Base-by-base conservation (phyloP, 2,113 vertebrate species). In the Cygnus atratus region DNA sequence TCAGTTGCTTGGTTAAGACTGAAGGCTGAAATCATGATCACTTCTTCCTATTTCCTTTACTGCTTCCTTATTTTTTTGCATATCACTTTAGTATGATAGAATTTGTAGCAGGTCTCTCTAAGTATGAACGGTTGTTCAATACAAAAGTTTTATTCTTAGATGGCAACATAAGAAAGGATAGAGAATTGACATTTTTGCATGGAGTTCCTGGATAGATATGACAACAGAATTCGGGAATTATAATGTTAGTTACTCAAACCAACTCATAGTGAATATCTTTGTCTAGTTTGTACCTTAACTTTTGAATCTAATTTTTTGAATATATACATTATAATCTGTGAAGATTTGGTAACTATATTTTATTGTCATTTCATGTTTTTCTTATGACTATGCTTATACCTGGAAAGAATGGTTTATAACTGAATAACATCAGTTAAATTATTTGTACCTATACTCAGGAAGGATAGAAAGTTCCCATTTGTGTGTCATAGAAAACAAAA, bases 71-170 rank as follows among this genome's bases (percentile, higher is more conserved):
- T 26, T 67, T 72, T 68, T 29, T 80, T 63, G 33, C 29, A 2
- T 46, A 2, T 3, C 6, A 70, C 28, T 68, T 33, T 26, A 28
- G 18, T 11, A 17, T 33, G 84, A 12, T 6, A 3, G 63, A 55
- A 52, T 13, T 41, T 67, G 26, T 16, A 18, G 59, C 41, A 20
- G 43, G 9, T 39, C 21, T 63, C 25, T 43, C 20, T 2, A 2
- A 9, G 14, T 29, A 19, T 5, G 7, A 61, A 11, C 19, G 18
- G 0, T 6, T 46, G 0, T 8, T 46, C 4, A 3, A 11, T 9
- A 25, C 50, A 33, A 43, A 48, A 39, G 50, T 33, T 68, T 54
- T 73, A 25, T 77, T 48, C 52, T 46, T 28, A 75, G 20, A 20
- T 46, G 28, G 18, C 48, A 72, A 28, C 21, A 4, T 11, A 65